phyloP scores from a whole-genome alignment of 2,797 vertebrate species.

The Poecilia picta region DNA sequence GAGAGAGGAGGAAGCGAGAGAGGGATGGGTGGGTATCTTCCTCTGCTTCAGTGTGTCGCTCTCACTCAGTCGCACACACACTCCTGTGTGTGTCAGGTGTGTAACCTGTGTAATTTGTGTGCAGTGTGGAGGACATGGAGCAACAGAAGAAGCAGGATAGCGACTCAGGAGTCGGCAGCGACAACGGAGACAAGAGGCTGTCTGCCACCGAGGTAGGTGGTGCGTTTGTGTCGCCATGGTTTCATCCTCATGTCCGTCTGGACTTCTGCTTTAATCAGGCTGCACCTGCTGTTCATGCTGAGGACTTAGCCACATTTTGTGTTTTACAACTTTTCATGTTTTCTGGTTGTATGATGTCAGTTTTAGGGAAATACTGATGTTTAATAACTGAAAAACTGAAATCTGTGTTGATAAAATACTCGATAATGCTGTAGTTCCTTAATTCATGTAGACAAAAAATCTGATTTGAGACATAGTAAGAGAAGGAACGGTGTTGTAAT shows the following conservation, averaged over 20 bases:
- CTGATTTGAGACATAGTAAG: background rate
- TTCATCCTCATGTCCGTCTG: background rate
- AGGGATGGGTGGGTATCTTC: background rate
- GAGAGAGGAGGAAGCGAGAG: background rate
- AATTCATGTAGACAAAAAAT: background rate
- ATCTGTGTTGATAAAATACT: background rate
- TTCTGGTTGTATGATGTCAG: background rate
- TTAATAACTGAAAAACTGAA: background rate
- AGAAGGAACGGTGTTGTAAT: background rate
- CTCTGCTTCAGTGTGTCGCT: background rate
- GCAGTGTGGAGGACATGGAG: conserved; percentile 87
- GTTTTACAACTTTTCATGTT: background rate
- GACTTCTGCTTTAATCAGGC: background rate
- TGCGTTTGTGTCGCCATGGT: background rate
- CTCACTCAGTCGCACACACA: background rate
- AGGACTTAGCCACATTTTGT: background rate
- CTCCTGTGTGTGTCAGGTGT: conserved; percentile 37
- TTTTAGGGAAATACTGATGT: background rate
- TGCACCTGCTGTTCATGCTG: background rate
- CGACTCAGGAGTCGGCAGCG: conserved; percentile 94
- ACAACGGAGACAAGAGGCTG: conserved; percentile 93
- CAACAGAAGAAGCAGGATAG: conserved; percentile 91
- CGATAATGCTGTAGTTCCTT: background rate
- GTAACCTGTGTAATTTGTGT: conserved; percentile 50
- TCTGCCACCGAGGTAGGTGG: conserved; percentile 90